Base-by-base conservation (phyloP, 2,113 vertebrate genomes). In the Maccullochella peelii region DNA sequence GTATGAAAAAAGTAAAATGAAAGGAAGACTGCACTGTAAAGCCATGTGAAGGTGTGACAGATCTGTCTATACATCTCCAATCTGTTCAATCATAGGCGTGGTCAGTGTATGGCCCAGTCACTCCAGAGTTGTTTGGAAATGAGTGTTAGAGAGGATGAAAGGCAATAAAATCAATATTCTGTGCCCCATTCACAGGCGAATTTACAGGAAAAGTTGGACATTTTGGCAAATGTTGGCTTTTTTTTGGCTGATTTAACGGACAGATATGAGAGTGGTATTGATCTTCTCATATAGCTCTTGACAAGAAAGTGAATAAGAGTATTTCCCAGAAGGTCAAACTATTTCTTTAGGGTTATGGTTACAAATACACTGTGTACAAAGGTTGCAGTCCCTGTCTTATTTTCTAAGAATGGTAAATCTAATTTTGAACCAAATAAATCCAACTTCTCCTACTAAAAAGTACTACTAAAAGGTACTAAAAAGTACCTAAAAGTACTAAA, bases 21-120 rank as follows among this genome's bases (percentile, higher is more conserved):
- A 44, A 62, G 49, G 5, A 47, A 25, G 42, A 58, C 15, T 54
- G n/a, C 0, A 8, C 33, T 38, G 36, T 72, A 15, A 59, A 21
- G 42, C 27, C 67, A 58, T 80, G 63, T 78, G 71, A 82, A 78
- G 38, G 15, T 63, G 9, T 74, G 71, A 77, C 21, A 77, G 38
- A 27, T 70, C 61, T 57, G 15, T 52, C 71, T 44, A 12, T 30
- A 21, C 77, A 74, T 33, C 33, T 63, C 8, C 30, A 52, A 3
- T 54, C 57, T 44, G 36, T 52, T 73, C 54, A 58, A 3, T 44
- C 25, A 11, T 4, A 59, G n/a, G 23, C 67, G 14, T 25, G 4
- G 47, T 36, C 12, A 3, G 18, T 33, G 25, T 20, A n/a, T n/a
- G n/a, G 5, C 36, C 21, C 10, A 49, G 2, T 21, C 23, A 65